Conservation (phyloP, 2,113 vertebrate genomes). For the Amphiprion percula region DNA sequence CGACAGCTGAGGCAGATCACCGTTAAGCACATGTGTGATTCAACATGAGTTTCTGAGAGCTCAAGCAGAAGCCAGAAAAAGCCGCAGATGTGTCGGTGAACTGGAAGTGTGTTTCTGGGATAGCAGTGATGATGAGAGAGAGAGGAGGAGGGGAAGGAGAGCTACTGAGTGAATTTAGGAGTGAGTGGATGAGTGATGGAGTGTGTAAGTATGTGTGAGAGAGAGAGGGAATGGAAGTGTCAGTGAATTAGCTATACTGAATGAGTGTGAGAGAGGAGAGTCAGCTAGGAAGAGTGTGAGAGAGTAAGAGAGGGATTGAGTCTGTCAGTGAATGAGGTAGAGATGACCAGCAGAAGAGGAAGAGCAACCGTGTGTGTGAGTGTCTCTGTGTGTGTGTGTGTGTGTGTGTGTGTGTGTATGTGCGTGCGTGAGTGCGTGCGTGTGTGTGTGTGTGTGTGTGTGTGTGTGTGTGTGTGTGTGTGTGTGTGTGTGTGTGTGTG, state of each 20-base stretch:
- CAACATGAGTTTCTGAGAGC: conserved; percentile 32
- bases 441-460: neutral
- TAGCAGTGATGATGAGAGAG: conserved; percentile 5
- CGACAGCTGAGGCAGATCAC: conserved; percentile 57
- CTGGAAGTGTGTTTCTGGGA: conserved; percentile 19
- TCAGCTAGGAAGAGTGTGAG: neutral
- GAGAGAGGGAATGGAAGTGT: conserved; percentile 15
- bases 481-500: too few species aligned
- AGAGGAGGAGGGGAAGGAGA: conserved; percentile 1
- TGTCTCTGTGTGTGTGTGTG: neutral
- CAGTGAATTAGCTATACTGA: conserved; percentile 31
- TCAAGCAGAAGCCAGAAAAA: conserved; percentile 22
- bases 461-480: too few species aligned
- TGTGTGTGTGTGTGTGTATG: too few species aligned
- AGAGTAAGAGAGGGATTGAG: conserved; percentile 30
- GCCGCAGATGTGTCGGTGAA: neutral
- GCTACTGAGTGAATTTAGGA: conserved; percentile 21
- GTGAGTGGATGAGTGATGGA: conserved; percentile 16
- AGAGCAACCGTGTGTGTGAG: conserved; percentile 3
- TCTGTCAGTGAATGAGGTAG: conserved; percentile 2
- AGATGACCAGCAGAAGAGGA: neutral
- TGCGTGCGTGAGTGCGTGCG: too few species aligned
- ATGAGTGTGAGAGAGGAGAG: conserved; percentile 5
- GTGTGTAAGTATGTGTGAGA: conserved; percentile 10
- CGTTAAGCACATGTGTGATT: conserved; percentile 22